Evolutionary conservation across 92 coral and sea anemone species (phyloP).

Genomic region (Epizoanthus rinbou): DNA sequence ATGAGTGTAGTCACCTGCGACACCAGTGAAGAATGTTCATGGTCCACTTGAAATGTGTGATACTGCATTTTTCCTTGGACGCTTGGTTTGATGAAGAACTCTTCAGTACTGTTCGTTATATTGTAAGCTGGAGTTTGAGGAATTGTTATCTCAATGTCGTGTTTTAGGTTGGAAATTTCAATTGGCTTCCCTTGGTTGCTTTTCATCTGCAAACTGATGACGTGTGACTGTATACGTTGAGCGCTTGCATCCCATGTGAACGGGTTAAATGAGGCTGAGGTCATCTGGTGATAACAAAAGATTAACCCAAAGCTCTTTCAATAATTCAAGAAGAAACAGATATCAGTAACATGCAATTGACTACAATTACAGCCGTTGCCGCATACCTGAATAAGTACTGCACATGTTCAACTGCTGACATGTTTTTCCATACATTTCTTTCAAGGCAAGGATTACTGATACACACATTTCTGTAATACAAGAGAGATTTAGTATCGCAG

Average conservation of each 20-base stretch:
- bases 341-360: too few relatives aligned
- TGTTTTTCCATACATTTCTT: too few relatives aligned
- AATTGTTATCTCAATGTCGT: conserved; percentile 61
- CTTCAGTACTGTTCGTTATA: neutral
- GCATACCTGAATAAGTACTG: too few relatives aligned
- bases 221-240: conserved; percentile 48
- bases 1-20: conserved; percentile 30
- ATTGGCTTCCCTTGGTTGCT: conserved; percentile 52
- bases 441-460: too few relatives aligned
- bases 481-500: too few relatives aligned
- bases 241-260: conserved; percentile 81
- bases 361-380: too few relatives aligned
- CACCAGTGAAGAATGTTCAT: conserved; percentile 46
- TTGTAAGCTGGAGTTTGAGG: conserved; percentile 6
- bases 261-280: conserved; percentile 60
- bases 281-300: conserved; percentile 48
- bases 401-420: too few relatives aligned
- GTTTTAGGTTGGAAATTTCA: conserved; percentile 49
- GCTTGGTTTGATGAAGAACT: conserved; percentile 72
- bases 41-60: conserved; percentile 50
- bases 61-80: conserved; percentile 50
- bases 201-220: conserved; percentile 60
- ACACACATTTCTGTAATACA: too few relatives aligned
- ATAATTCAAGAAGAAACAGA: neutral
- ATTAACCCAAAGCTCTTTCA: neutral